Evolutionary conservation across 2,797 vertebrate genomes (phyloP).

Genomic region (Falco peregrinus): DNA sequence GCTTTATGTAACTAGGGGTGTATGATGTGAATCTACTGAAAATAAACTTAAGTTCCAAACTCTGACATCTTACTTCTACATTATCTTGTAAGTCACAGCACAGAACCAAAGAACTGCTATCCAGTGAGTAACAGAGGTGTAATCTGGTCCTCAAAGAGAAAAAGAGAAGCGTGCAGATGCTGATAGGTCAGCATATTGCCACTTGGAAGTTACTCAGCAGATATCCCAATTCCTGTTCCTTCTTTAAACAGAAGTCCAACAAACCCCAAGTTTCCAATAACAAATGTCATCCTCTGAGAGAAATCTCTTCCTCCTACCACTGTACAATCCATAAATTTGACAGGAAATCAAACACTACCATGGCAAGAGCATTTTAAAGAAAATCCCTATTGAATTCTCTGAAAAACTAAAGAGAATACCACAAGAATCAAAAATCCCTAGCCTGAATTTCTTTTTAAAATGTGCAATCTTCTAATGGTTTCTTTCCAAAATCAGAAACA

Average conservation of each 20-base stretch:
- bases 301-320: slow-evolving; percentile 28
- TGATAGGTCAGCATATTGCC: neutral
- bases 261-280: neutral
- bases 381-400: neutral
- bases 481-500: neutral
- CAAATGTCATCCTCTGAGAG: slow-evolving; percentile 32
- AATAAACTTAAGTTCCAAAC: neutral
- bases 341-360: slow-evolving; percentile 51
- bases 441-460: neutral
- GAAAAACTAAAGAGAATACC: neutral
- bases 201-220: neutral
- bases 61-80: neutral
- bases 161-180: neutral
- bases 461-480: neutral
- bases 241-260: slow-evolving; percentile 18
- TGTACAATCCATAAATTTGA: slow-evolving; percentile 45
- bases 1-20: neutral
- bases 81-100: neutral
- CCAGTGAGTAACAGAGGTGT: neutral
- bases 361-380: slow-evolving; percentile 44
- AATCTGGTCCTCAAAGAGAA: neutral
- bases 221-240: neutral
- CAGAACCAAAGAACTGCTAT: neutral
- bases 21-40: neutral
- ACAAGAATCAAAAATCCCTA: neutral